Evolutionary conservation across 2,797 vertebrate species (phyloP), one percentile per base, ranked within the genome.

Genomic region (Gouania willdenowi): DNA sequence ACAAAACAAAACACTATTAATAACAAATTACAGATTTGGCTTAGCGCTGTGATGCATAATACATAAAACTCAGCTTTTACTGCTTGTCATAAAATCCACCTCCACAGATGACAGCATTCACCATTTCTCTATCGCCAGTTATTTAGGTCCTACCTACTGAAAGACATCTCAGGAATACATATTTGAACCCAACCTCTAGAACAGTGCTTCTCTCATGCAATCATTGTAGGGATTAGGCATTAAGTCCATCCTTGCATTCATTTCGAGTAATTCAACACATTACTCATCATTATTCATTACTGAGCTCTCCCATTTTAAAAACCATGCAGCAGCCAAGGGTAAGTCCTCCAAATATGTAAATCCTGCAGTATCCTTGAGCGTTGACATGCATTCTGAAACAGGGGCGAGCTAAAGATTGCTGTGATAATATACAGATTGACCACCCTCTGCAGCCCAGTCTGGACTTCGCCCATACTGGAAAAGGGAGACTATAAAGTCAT

Each of bases 221-320:
- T 77, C 55, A 78, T 71, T 81, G 29, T 38, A 58, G 16, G 39
- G 57, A 61, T 76, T 60, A 51, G 39, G 9, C 46, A 72, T 59
- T 61, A 30, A 58, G 23, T 43, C 20, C 5, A 61, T 39, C 54
- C 17, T 59, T 38, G 56, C 51, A 45, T 55, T 68, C 34, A 48
- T 50, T 31, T n/a, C 19, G 34, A 49, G 37, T 37, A 38, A 34
- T 43, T 36, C 48, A 54, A 50, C 42, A 29, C 21, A n/a, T 38
- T 23, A 36, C 5, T 47, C 42, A 42, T 10, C 4, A 9, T 9
- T 37, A 7, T 35, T 53, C 26, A 31, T 50, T 24, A 18, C 19
- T 11, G 13, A 44, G 37, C 14, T 25, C n/a, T n/a, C n/a, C 28
- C 2, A 10, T 32, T 24, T 19, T 13, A 2, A 2, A 43, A 48